A percentile compares a stretch with the other conserved stretches of the same genome.
These are phyloP conservation scores for Balearica regulorum DNA, from an alignment of 2,797 vertebrate species.

Conservation along the genomic window DNA sequence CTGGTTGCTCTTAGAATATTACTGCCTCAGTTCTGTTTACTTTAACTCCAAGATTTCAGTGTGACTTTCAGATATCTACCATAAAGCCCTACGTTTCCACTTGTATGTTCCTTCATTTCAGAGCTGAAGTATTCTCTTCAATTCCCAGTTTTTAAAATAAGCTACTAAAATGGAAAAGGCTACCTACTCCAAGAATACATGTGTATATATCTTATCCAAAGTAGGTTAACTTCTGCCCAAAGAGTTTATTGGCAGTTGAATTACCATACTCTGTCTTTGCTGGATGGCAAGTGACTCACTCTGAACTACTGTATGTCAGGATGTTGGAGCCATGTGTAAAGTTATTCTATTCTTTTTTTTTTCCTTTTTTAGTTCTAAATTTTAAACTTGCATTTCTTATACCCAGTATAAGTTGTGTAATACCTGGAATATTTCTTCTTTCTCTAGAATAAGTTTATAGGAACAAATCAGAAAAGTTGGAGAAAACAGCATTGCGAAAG, in stretches of 20 bases:
- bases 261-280: slow-evolving; percentile 1
- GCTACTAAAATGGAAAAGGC: slow-evolving; percentile 29
- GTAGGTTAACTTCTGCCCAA: neutral
- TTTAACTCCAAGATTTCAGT: slow-evolving; percentile 12
- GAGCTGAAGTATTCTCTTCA: slow-evolving; percentile 35
- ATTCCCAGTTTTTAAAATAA: slow-evolving; percentile 55
- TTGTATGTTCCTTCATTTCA: slow-evolving; percentile 27
- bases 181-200: neutral
- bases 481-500: slow-evolving; percentile 22
- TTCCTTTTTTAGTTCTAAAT: neutral
- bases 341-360: neutral
- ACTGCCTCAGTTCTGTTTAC: neutral
- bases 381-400: neutral
- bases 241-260: neutral
- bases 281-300: slow-evolving; percentile 31
- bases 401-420: neutral
- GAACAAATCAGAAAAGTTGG: slow-evolving; percentile 11
- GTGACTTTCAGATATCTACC: slow-evolving; percentile 4
- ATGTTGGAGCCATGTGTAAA: neutral
- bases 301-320: slow-evolving; percentile 7
- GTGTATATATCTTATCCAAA: slow-evolving; percentile 1
- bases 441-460: slow-evolving; percentile 4
- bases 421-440: neutral
- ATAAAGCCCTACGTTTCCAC: neutral
- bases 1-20: slow-evolving; percentile 24